phyloP scores from a whole-genome alignment of 2,113 vertebrate species.

The Regulus satrapa region DNA sequence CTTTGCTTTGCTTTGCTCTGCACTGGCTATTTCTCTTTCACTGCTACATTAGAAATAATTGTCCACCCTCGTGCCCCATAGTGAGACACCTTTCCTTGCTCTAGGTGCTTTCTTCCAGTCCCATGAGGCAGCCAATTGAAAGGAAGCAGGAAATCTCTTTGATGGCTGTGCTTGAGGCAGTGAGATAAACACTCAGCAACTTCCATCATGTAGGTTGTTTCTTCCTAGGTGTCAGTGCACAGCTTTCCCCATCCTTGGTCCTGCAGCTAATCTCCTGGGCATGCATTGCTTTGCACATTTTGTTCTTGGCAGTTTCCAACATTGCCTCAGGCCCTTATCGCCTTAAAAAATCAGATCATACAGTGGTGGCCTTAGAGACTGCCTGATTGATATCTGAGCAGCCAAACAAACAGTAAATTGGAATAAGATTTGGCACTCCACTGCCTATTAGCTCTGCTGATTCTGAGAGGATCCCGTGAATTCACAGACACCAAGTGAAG shows the following conservation, averaged over 20 bases:
- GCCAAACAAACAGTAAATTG: slow-evolving; percentile 20
- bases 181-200: not conserved
- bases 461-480: not conserved
- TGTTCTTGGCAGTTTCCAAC: slow-evolving; percentile 31
- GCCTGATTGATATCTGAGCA: slow-evolving; percentile 5
- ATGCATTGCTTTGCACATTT: not conserved
- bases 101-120: not conserved
- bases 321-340: not conserved
- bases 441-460: not conserved
- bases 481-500: not conserved
- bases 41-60: not conserved
- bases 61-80: not conserved
- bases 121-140: not conserved
- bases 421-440: not conserved
- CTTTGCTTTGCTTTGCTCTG: not conserved
- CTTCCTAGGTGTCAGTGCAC: not conserved
- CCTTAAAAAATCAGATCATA: slow-evolving; percentile 38
- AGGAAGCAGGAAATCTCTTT: not conserved
- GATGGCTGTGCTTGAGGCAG: not conserved
- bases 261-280: not conserved
- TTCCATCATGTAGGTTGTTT: not conserved
- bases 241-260: not conserved
- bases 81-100: not conserved
- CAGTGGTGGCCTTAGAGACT: not conserved
- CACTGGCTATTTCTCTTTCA: accelerated